Evolutionary conservation across 2,888 invertebrate genomes (phyloP).

Genomic region (Mamestra brassicae): DNA sequence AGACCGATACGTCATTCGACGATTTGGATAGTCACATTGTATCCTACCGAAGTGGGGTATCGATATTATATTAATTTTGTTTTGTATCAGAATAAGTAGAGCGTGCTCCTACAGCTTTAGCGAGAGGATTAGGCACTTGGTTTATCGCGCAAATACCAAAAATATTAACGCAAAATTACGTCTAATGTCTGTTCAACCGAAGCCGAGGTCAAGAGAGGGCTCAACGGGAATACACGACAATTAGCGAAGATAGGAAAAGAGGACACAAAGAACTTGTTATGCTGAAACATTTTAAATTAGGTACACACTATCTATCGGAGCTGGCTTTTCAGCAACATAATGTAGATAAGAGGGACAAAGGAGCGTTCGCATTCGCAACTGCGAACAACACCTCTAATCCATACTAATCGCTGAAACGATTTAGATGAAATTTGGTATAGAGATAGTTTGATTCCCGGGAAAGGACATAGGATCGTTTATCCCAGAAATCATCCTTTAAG

Average conservation of each 20-base stretch:
- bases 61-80: background rate
- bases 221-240: background rate
- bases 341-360: no score
- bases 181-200: background rate
- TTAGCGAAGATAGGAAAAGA: background rate
- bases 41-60: background rate
- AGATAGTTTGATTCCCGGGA: no score
- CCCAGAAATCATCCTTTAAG: no score
- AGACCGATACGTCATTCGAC: background rate
- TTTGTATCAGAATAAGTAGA: background rate
- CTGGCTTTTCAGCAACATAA: background rate
- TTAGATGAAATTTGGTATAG: no score
- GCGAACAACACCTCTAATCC: no score
- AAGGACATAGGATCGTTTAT: no score
- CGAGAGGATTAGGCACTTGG: background rate
- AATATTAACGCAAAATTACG: no score
- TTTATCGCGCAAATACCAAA: background rate
- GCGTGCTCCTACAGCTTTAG: background rate
- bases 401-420: no score
- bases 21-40: constrained; percentile 11
- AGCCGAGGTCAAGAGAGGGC: background rate
- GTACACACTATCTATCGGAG: background rate
- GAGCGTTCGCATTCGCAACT: no score
- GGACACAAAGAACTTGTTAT: background rate
- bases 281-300: background rate